Evolutionary conservation across 37 sponge, comb jelly and placozoan species (phyloP).

Genomic region (Trichoplax adhaerens): DNA sequence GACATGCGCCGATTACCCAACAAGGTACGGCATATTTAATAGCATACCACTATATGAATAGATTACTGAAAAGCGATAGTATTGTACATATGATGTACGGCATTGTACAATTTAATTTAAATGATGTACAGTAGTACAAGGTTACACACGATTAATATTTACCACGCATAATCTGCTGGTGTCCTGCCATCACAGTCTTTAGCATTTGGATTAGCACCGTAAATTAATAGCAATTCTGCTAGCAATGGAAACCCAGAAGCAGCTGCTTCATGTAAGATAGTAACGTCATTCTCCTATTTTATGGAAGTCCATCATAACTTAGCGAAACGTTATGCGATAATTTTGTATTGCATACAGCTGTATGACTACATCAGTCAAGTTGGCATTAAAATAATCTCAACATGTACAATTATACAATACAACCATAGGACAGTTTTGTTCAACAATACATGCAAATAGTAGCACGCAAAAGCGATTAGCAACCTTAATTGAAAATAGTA

Average conservation of each 20-base stretch:
- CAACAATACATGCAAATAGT: no score
- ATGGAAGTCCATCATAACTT: neutral
- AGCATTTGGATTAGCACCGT: slow-evolving; percentile 75
- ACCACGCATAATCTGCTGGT: slow-evolving; percentile 93
- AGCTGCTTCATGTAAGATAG: neutral
- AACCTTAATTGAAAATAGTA: no score
- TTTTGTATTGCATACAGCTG: no score
- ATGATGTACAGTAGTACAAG: neutral
- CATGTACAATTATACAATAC: no score
- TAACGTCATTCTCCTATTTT: neutral
- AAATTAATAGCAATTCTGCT: slow-evolving; percentile 64
- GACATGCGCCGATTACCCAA: no score
- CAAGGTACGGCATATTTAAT: no score
- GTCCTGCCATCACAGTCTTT: slow-evolving; percentile 82
- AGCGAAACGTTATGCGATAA: neutral
- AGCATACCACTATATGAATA: no score
- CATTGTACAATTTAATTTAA: neutral
- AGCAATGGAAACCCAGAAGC: slow-evolving; percentile 7
- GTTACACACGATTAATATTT: neutral
- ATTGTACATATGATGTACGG: neutral
- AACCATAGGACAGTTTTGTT: no score
- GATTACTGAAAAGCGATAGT: neutral
- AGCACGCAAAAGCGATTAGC: no score
- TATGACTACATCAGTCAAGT: no score
- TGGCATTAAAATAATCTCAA: no score